Evolutionary conservation across 1,140 invertebrate species (phyloP), one percentile per base, ranked within the genome.

Genomic region (Eupristina koningsbergeri): DNA sequence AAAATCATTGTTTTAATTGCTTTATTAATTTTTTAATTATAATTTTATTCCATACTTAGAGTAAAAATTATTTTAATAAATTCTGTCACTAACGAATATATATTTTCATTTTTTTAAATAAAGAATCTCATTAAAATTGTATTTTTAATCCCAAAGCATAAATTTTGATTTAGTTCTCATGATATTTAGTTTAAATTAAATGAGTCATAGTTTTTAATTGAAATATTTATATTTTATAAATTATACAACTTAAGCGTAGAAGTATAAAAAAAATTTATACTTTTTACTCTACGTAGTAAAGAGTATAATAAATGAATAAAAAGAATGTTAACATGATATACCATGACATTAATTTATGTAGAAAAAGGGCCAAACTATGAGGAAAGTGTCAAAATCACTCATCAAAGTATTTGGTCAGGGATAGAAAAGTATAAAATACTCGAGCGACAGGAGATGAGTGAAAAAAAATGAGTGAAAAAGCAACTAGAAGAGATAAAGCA

Each of bases 331-430:
- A 34, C 22, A 34, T 9, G 73, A 75, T 34, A 34, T 8, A 53
- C 6, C 2, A n/a, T 17, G 26, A 26, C 3, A 11, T 15, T 77
- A 75, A 77, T 36, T 77, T 61, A 26, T 58, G 19, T 0, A 36
- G 45, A 36, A 64, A 67, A 76, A 85, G n/a, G 3, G 39, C 80
- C 80, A 81, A 87, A 86, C 77, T 83, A 87, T 86, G 81, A 85
- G 79, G 61, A 29, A 85, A 86, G 85, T 17, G 15, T 50, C 47
- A 50, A 87, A 86, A 84, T 86, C 87, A 86, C 81, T 86, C 79
- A 81, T 74, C 31, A 78, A 61, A 79, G 83, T 80, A 80, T 85
- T 87, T 81, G 83, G 84, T 85, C 86, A 86, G 22, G 47, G 67
- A 63, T 81, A 84, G 84, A 87, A 41, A n/a, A 36, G 22, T 29